Evolutionary conservation across 2,888 invertebrate species (phyloP), one percentile per base, ranked within the genome.

Genomic region (Spilosoma lubricipeda): DNA sequence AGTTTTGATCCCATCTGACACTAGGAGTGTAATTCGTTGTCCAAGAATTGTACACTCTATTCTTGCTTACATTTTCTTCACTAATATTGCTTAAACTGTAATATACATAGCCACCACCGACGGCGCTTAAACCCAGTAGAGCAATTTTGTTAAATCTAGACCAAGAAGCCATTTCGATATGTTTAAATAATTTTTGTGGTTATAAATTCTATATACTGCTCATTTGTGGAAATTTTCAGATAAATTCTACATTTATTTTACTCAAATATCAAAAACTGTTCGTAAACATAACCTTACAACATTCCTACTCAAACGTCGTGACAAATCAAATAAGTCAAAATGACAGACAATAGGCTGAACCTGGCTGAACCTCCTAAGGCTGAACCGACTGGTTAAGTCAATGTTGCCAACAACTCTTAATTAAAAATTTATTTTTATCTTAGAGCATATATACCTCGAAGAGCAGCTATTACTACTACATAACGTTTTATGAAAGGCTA

Each of bases 1-100:
- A 99, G 93, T 99, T 98, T 72, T 94, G 95, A 85, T 99, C 98
- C 99, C 99, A 99, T 88, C 97, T 96, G 0, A 97, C 95, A 74
- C 96, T 96, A 0, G 97, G 97, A 1, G 93, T 94, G 82, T 95
- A 96, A 91, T 97, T 97, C 11, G 97, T 97, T 0, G 97, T 98
- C 97, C 97, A 97, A 0, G 97, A 97, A 84, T 96, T 96, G 64
- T 96, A 91, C 0, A 96, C 97, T 68, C 88, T 90, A 70, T 92
- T 93, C 81, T 96, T 95, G 71, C 93, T 93, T 67, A 93, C 90
- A 82, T 93, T 86, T 87, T 91, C 93, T 71, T 89, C 82, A 81
- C 93, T 71, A 13, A 56, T 23, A 73, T 52, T 84, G 79, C 93
- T 94, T 77, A 94, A 93, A 72, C 96, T 96, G 87, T 97, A 97